These are phyloP conservation scores for Lytechinus pictus DNA, from an alignment of 35 echinoderm and acorn worm genomes.

Conservation along the genomic window DNA sequence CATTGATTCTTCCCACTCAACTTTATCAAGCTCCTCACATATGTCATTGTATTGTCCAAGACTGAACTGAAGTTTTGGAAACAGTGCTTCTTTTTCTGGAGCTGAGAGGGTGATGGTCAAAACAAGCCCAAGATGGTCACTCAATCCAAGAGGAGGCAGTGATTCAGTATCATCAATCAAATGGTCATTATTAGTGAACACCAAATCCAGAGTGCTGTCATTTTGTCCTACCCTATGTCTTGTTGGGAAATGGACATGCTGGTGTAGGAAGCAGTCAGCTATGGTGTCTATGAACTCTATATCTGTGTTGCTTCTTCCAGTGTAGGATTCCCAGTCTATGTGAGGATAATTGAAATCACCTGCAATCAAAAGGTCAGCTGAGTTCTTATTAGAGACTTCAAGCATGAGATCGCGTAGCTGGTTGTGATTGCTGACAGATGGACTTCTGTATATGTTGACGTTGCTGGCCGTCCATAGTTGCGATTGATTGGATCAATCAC, in stretches of 20 bases:
- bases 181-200: too few species aligned
- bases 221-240: too few species aligned
- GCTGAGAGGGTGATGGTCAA: not conserved
- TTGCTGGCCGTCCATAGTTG: too few species aligned
- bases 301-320: not conserved
- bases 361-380: not conserved
- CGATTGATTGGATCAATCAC: too few species aligned
- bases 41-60: not conserved
- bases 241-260: too few species aligned
- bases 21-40: not conserved
- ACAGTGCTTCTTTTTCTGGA: not conserved
- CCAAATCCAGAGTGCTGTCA: too few species aligned
- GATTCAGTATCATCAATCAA: too few species aligned
- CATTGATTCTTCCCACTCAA: not conserved
- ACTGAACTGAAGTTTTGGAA: not conserved
- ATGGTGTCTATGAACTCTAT: not conserved
- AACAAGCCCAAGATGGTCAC: constrained; percentile 9
- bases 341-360: constrained; percentile 34
- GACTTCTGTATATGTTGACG: constrained; percentile 37
- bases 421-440: not conserved
- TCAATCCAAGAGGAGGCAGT: too few species aligned
- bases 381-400: not conserved
- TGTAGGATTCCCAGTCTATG: not conserved
- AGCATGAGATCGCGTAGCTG: not conserved
- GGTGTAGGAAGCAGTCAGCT: not conserved